Evolutionary conservation across 2,113 vertebrate genomes (phyloP).

Genomic region (Ciconia boyciana): DNA sequence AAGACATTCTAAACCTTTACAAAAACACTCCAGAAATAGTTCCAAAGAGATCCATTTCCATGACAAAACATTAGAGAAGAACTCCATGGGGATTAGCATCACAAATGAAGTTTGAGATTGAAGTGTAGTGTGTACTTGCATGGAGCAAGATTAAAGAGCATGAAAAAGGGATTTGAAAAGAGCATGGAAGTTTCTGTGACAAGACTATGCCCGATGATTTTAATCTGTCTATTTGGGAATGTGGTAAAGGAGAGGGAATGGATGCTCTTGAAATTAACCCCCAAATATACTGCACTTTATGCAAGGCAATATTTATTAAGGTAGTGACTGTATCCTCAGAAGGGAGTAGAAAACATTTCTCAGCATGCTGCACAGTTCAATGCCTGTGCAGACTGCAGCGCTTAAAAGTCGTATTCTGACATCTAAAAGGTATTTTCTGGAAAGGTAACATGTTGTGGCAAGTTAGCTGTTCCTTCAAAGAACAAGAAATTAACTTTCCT

Average conservation of each 20-base stretch:
- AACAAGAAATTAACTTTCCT: conserved; percentile 32
- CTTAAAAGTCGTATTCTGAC: background rate
- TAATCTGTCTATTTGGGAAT: background rate
- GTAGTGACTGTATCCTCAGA: background rate
- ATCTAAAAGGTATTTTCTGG: background rate
- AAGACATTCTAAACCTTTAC: conserved; percentile 72
- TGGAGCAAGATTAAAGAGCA: conserved; percentile 35
- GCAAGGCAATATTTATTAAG: background rate
- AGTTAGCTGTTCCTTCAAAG: conserved; percentile 42
- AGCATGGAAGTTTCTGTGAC: conserved; percentile 25
- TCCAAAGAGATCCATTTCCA: conserved; percentile 69
- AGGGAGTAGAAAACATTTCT: conserved; percentile 5
- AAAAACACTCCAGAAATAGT: conserved; percentile 72
- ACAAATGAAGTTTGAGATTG: conserved; percentile 65
- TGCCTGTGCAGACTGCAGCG: background rate
- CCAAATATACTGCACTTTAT: background rate
- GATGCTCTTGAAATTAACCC: background rate
- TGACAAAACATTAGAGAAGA: conserved; percentile 62
- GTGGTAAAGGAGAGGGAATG: background rate
- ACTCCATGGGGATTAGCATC: conserved; percentile 66
- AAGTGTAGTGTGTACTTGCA: conserved; percentile 45
- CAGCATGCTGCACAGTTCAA: conserved; percentile 9
- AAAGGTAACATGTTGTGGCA: conserved; percentile 46
- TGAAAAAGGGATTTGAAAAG: conserved; percentile 34
- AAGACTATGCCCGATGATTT: background rate